Percentiles rank a stretch among this genome's conserved stretches.
These are phyloP conservation scores for Chauna torquata DNA, from an alignment of 2,113 vertebrate genomes.

Conservation along the genomic window DNA sequence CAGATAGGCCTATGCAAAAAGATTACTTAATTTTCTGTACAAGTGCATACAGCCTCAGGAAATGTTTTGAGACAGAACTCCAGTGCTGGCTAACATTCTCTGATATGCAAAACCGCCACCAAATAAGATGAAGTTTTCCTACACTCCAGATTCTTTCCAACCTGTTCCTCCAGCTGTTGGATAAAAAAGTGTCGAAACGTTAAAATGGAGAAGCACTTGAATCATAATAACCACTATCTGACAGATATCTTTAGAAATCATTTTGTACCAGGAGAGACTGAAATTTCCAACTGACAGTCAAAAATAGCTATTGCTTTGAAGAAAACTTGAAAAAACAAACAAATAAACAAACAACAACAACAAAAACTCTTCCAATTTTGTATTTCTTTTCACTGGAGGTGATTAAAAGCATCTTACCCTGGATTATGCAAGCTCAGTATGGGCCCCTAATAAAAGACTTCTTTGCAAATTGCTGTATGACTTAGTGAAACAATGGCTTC, in stretches of 20 bases:
- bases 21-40: neutral
- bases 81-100: neutral
- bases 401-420: conserved; percentile 27
- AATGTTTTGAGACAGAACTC: neutral
- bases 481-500: conserved; percentile 34
- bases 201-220: neutral
- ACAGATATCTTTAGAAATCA: neutral
- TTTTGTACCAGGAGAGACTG: neutral
- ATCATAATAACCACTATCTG: conserved; percentile 9
- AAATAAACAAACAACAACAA: neutral
- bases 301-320: neutral
- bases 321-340: neutral
- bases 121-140: neutral
- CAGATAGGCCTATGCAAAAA: neutral
- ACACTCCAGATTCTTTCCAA: conserved; percentile 5
- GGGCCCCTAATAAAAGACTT: conserved; percentile 18
- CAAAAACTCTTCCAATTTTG: neutral
- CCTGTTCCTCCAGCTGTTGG: neutral
- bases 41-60: neutral
- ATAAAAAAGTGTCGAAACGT: conserved; percentile 9
- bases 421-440: conserved; percentile 8
- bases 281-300: neutral
- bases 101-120: neutral
- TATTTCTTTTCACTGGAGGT: conserved; percentile 9
- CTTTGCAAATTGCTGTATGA: neutral